Base-by-base conservation (phyloP, 2,797 vertebrate genomes). In the Hybognathus amarus region DNA sequence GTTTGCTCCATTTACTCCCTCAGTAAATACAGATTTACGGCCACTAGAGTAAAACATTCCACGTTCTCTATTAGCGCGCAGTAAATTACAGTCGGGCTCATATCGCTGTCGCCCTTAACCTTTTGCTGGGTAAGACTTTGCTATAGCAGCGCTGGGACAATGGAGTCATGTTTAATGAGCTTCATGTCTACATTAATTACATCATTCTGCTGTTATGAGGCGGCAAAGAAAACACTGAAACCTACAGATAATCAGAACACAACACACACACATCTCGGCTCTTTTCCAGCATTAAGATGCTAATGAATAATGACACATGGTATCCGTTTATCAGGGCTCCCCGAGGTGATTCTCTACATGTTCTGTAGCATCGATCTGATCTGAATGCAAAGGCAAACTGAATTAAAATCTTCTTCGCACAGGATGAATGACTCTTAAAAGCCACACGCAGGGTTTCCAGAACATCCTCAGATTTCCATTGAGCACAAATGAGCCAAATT, bases 21-120 rank as follows among this genome's bases (percentile, higher is more conserved):
- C 63, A 85, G 89, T 90, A 85, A 90, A 90, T 86, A 79, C 71
- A 88, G 77, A 87, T 85, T 82, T 76, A 85, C 24, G 13, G 61
- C 0, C 59, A 30, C 83, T 68, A 77, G 84, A 81, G 59, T 7
- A 63, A 63, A 71, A 70, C 40, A 64, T 64, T 66, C 67, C 67
- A 80, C 77, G 47, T 63, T 27, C 61, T 30, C 27, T 17, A 30
- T 63, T 63, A 63, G 61, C 45, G 66, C 7, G 66, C 56, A 71
- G 83, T 76, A 83, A 85, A 87, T 77, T 79, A 82, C 76, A 54
- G 59, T 24, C 24, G 6, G 30, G 64, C 67, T 81, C 61, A 54
- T 76, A 66, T 64, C 33, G 61, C 64, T 67, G 67, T 75, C 67
- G 24, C 42, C 68, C 47, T 36, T 82, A 79, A 82, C 79, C 80